phyloP scores from a whole-genome alignment of 2,888 invertebrate genomes.

The Acleris cristana region DNA sequence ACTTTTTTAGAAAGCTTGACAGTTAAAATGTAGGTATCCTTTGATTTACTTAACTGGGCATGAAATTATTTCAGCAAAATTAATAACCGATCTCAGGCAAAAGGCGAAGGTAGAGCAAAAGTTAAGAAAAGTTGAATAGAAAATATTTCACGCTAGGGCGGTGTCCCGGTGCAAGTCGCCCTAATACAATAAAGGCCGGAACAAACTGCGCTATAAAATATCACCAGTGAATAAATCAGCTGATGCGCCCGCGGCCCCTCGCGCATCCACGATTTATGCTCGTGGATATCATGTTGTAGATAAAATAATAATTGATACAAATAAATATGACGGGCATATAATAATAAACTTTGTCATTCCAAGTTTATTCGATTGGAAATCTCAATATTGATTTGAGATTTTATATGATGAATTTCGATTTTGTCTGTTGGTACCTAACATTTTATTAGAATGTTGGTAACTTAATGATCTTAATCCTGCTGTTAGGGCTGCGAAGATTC shows the following conservation, averaged over 20 bases:
- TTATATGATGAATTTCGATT: too few relatives aligned
- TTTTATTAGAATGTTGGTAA: background rate
- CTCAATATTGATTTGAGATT: too few relatives aligned
- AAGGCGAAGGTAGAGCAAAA: constrained; percentile 25
- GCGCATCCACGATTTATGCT: constrained; percentile 76
- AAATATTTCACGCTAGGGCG: constrained; percentile 43
- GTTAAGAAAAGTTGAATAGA: constrained; percentile 24
- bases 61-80: background rate
- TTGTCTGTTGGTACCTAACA: too few relatives aligned
- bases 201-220: constrained; percentile 87
- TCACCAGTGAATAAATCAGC: constrained; percentile 86
- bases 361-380: too few relatives aligned
- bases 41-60: too few relatives aligned
- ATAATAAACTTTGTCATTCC: background rate
- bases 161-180: constrained; percentile 74
- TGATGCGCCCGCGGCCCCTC: constrained; percentile 69
- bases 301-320: constrained; percentile 73
- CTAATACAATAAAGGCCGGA: constrained; percentile 87
- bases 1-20: too few relatives aligned
- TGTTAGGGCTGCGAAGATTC: constrained; percentile 10
- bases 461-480: background rate
- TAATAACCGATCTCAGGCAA: background rate
- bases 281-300: constrained; percentile 70
- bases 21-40: too few relatives aligned
- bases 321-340: constrained; percentile 26